Evolutionary conservation across 2,113 vertebrate genomes (phyloP), one percentile per base, ranked within the genome.

Genomic region (Xyliphius kryptos): DNA sequence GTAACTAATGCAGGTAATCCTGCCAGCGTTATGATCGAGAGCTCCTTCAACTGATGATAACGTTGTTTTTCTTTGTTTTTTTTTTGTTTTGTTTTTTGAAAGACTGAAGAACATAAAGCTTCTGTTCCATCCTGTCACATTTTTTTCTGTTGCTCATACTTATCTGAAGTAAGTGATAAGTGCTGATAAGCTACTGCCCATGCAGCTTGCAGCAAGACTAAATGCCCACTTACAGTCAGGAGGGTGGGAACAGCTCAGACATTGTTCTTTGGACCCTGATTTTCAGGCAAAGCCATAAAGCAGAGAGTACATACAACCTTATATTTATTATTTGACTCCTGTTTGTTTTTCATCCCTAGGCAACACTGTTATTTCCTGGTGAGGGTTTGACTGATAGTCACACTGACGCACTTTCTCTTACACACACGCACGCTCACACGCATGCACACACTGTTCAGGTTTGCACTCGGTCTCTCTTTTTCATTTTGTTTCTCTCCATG

Each of bases 341-440:
- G 68, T 76, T 77, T 80, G 78, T 71, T 77, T 74, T 72, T 44
- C 51, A 71, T 76, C 67, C 69, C 72, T 76, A 74, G 74, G 78
- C 72, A 77, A 76, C 71, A 55, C 52, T 76, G 67, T 72, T 74
- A 74, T 73, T 77, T 80, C 78, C 78, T 73, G 70, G 63, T 77
- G 55, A 61, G 46, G 67, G 41, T 47, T 62, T 66, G 55, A 37
- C 61, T 77, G 71, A 69, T 74, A 68, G 56, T 64, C 59, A 56
- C 43, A 61, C 47, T 77, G 69, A 77, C 69, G 67, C 54, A 69
- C 51, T 70, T 38, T 43, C 53, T 51, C 56, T 36, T 66, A 40
- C 40, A 22, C 60, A 40, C 16, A 47, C 53, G 47, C 61, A 36
- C 43, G 9, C 20, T 26, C 56, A 9, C 11, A n/a, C 56, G 26